Evolutionary conservation across 2,113 vertebrate species (phyloP).

Genomic region (Sinocyclocheilus rhinocerous): DNA sequence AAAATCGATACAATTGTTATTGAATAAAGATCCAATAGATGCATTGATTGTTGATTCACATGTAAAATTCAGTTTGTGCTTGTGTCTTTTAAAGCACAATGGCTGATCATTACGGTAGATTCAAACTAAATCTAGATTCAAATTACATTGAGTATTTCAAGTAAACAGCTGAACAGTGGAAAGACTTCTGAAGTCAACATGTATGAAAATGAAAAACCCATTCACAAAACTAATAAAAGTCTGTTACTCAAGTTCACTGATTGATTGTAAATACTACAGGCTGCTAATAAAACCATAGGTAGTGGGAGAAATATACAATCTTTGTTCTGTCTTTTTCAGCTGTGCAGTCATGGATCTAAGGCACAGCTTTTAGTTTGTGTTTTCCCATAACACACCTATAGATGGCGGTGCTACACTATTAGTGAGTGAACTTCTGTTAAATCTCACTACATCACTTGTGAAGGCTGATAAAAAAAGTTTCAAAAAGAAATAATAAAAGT

Average conservation of each 20-base stretch:
- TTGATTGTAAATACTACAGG: not conserved
- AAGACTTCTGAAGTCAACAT: not conserved
- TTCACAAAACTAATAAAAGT: not conserved
- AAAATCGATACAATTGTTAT: not conserved
- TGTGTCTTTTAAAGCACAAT: not conserved
- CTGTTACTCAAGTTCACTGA: not conserved
- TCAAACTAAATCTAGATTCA: not conserved
- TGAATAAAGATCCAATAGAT: slow-evolving; percentile 15
- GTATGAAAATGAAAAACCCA: not conserved
- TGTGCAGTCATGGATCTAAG: not conserved
- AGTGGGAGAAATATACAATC: not conserved
- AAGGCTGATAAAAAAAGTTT: slow-evolving; percentile 40
- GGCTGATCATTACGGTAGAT: not conserved
- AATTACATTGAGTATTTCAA: slow-evolving; percentile 41
- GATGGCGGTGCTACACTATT: slow-evolving; percentile 1
- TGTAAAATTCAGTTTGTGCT: not conserved
- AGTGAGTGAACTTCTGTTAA: not conserved
- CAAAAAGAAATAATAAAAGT: not conserved
- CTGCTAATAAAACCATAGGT: not conserved
- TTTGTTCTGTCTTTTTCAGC: not conserved
- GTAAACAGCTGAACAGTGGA: slow-evolving; percentile 20
- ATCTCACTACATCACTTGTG: slow-evolving; percentile 44
- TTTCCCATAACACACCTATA: not conserved
- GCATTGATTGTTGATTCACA: not conserved
- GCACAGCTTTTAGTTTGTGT: not conserved